Conservation (phyloP, 2,797 vertebrate species). For the Sarcophilus harrisii region DNA sequence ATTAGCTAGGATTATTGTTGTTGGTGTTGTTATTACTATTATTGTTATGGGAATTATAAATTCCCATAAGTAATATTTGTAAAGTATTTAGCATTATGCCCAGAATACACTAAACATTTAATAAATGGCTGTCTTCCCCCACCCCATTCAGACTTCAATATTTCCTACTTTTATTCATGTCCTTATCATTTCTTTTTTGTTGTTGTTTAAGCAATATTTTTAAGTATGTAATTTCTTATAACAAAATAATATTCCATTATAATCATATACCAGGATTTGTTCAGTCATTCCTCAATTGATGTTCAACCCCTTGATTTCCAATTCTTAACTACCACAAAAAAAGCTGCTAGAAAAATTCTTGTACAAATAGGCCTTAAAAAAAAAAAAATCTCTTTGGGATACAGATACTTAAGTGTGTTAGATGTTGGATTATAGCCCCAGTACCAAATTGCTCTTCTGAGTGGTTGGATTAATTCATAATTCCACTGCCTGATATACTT, state of each 20-base stretch:
- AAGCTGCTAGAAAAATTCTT: not conserved
- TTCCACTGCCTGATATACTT: not conserved
- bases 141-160: not conserved
- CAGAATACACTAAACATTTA: not conserved
- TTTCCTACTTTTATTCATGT: not conserved
- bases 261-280: not conserved
- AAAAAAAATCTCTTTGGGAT: no score
- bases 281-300: not conserved
- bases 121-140: not conserved
- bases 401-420: no score
- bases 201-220: not conserved
- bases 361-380: no score
- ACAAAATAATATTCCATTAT: not conserved
- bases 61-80: not conserved
- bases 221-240: not conserved
- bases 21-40: not conserved
- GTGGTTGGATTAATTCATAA: not conserved
- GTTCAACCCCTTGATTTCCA: not conserved
- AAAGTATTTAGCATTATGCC: not conserved
- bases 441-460: not conserved
- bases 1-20: not conserved
- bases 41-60: not conserved
- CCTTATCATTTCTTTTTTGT: not conserved
- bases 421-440: not conserved
- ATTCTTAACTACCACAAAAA: not conserved